Evolutionary conservation across 2,888 invertebrate species (phyloP), one percentile per base, ranked within the genome.

Genomic region (Tipula vernalis): DNA sequence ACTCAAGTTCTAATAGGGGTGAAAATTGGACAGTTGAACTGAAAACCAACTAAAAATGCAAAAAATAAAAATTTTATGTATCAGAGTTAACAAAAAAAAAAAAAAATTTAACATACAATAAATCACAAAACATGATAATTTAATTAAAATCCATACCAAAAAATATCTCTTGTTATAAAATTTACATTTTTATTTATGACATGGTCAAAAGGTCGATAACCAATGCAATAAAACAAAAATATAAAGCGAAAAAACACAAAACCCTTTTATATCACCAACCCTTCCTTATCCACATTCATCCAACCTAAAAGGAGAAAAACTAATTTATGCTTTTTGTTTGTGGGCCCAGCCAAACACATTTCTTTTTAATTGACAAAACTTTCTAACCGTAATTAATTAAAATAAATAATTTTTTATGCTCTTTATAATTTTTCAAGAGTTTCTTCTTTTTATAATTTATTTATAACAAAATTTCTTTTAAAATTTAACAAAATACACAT

Each of bases 181-280:
- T 3, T 28, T 3, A 71, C 2, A 71, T 10, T 71, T 71, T 71
- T 28, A 71, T 71, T 71, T 71, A 71, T 71, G 71, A 8, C 71
- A 71, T 71, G 71, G 71, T 71, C 71, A 71, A 71, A 71, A 71
- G 71, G 71, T 71, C 71, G 71, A 71, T 71, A 71, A 71, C 71
- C 71, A 71, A 71, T 71, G 71, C 71, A 71, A 71, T 71, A 71
- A 71, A 71, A 71, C 71, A 71, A 71, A 71, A 39, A 71, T 71
- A 71, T 28, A 71, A 12, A 71, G 28, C 71, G 71, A 71, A 10
- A 71, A 28, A 8, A 71, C 28, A 71, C 28, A 71, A 57, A 57
- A 71, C 28, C 71, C 71, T 71, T 71, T 71, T 13, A 28, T 28
- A 71, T 71, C 28, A 71, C 28, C 71, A 28, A 28, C 71, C 28